phyloP scores from a whole-genome alignment of 2,888 invertebrate genomes.

The Eumerus sabulonum region DNA sequence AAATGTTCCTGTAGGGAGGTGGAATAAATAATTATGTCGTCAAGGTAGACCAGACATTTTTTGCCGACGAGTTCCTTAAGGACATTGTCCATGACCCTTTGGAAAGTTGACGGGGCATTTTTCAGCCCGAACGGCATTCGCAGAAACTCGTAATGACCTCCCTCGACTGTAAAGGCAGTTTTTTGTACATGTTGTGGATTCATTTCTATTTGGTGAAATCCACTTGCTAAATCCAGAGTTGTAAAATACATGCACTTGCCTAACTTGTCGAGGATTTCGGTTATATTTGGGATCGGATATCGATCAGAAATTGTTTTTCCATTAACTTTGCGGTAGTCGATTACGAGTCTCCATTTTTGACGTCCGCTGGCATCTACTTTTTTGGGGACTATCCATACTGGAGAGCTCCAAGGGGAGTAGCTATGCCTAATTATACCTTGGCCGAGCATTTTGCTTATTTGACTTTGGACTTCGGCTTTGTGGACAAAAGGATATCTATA shows the following conservation, averaged over 20 bases:
- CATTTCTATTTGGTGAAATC: conserved; percentile 48
- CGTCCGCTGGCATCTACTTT: conserved; percentile 38
- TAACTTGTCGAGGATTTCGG: conserved; percentile 62
- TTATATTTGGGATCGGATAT: conserved; percentile 62
- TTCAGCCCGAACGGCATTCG: conserved; percentile 26
- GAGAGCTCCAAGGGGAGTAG: conserved; percentile 32
- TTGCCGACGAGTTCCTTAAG: conserved; percentile 18
- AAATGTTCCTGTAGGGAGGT: conserved; percentile 24
- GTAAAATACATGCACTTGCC: conserved; percentile 47
- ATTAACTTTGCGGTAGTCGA: conserved; percentile 54
- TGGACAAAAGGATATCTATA: conserved; percentile 70
- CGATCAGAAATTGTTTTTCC: conserved; percentile 48
- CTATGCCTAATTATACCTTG: conserved; percentile 56
- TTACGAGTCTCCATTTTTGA: conserved; percentile 56
- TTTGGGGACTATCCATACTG: conserved; percentile 50
- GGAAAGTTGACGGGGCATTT: conserved; percentile 30
- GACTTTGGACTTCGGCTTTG: conserved; percentile 70
- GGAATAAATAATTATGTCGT: conserved; percentile 25
- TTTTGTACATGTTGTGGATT: conserved; percentile 10
- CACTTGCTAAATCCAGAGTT: conserved; percentile 45
- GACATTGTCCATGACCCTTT: conserved; percentile 25
- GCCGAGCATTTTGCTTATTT: conserved; percentile 62
- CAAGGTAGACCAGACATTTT: conserved; percentile 36
- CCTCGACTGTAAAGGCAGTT: conserved; percentile 17
- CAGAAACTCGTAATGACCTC: conserved; percentile 18